A percentile compares a stretch with the other conserved stretches of the same genome.
Evolutionary conservation across 2,888 invertebrate species (phyloP).

Genomic region (Hirtodrosophila confusa): DNA sequence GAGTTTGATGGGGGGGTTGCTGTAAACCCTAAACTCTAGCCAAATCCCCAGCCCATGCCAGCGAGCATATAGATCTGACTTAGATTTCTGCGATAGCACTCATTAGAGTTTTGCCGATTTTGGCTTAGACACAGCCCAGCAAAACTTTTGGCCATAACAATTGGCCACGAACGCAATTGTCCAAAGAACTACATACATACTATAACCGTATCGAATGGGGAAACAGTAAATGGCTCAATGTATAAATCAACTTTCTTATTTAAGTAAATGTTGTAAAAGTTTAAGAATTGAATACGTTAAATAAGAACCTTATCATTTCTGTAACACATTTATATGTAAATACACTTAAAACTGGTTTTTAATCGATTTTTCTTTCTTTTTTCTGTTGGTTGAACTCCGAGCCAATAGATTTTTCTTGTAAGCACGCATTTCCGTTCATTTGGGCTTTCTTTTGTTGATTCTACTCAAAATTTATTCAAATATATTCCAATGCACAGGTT

Average conservation of each 20-base stretch:
- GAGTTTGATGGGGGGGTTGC: constrained; percentile 53
- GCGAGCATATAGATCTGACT: constrained; percentile 15
- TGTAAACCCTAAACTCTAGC: constrained; percentile 15
- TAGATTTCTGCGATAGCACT: constrained; percentile 68
- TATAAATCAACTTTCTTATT: constrained; percentile 8
- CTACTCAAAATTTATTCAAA: no score
- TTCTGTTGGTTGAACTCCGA: no score
- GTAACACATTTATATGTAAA: neutral
- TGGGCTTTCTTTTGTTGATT: no score
- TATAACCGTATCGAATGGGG: neutral
- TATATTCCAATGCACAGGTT: no score
- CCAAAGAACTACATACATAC: constrained; percentile 11
- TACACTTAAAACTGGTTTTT: constrained; percentile 32
- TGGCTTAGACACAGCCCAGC: constrained; percentile 26
- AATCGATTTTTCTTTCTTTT: constrained; percentile 18
- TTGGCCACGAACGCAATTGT: constrained; percentile 59
- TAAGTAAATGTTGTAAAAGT: no score
- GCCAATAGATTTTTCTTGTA: no score
- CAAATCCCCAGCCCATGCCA: constrained; percentile 13
- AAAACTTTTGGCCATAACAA: constrained; percentile 70
- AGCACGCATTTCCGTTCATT: no score
- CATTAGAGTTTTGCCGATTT: constrained; percentile 73
- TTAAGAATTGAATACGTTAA: no score
- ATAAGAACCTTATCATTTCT: no score
- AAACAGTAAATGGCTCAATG: neutral